These are phyloP conservation scores for Meleagris gallopavo DNA, from an alignment of 2,113 vertebrate species.

Conservation along the genomic window DNA sequence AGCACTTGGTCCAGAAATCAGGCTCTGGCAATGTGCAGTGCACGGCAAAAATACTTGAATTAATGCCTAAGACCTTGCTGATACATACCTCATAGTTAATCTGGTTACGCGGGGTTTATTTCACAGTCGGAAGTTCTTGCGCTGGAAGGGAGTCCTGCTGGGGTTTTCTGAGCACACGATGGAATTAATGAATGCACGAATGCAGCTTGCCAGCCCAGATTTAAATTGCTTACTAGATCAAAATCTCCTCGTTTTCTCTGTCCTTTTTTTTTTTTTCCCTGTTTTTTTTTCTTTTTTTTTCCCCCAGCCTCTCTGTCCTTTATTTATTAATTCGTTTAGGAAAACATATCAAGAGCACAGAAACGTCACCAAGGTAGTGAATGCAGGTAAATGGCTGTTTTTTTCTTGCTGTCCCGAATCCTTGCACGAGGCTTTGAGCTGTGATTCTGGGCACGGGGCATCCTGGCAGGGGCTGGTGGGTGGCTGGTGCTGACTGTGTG, in stretches of 20 bases:
- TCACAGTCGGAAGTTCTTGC: conserved; percentile 80
- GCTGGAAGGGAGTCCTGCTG: conserved; percentile 76
- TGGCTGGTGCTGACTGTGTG: not conserved
- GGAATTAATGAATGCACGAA: conserved; percentile 81
- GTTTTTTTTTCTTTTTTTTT: not conserved
- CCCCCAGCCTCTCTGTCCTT: not conserved
- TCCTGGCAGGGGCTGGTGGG: not conserved
- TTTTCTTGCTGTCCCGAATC: not conserved
- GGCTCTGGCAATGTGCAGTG: not conserved
- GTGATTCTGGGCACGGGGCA: not conserved
- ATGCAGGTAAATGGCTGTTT: conserved; percentile 62
- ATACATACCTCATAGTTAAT: conserved; percentile 79
- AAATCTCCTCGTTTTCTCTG: conserved; percentile 77
- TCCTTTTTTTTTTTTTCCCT: conserved; percentile 46
- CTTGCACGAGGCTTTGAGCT: not conserved
- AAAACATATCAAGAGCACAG: conserved; percentile 47
- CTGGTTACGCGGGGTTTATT: conserved; percentile 81
- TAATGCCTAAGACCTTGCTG: conserved; percentile 70
- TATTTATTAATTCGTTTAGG: conserved; percentile 66
- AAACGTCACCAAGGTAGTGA: conserved; percentile 67
- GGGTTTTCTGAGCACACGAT: conserved; percentile 72
- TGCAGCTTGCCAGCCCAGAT: conserved; percentile 76
- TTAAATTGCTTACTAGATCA: conserved; percentile 81
- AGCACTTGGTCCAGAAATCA: conserved; percentile 38
- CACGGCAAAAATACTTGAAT: conserved; percentile 65